Conservation (phyloP, 2,888 invertebrate species). For the Lamellibrachia columna region DNA sequence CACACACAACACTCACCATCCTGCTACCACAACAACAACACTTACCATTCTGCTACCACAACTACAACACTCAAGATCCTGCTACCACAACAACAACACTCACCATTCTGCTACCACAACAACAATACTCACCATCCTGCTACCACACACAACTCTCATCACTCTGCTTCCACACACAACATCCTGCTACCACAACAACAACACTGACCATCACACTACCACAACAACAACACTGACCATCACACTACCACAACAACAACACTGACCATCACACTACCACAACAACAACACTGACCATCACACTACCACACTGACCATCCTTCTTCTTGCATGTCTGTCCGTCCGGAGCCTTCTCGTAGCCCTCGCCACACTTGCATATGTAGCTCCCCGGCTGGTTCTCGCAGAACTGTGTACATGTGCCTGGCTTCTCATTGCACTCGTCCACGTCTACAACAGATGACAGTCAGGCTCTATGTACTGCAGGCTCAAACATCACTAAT, state of each 20-base stretch:
- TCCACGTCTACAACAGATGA: constrained; percentile 53
- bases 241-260: neutral
- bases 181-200: constrained; percentile 70
- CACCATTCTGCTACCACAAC: too few relatives aligned
- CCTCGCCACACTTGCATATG: constrained; percentile 96
- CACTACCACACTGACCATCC: constrained; percentile 70
- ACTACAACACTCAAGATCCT: constrained; percentile 33
- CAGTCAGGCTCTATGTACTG: neutral
- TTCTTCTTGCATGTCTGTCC: constrained; percentile 86
- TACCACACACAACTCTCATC: neutral
- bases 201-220: constrained; percentile 54
- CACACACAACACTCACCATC: neutral
- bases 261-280: constrained; percentile 70
- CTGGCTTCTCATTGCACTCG: constrained; percentile 76
- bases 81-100: too few relatives aligned
- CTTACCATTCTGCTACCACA: constrained; percentile 43
- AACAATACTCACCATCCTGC: too few relatives aligned
- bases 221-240: neutral
- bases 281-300: neutral
- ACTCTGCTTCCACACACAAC: neutral
- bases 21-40: constrained; percentile 71
- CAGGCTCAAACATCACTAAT: too few relatives aligned
- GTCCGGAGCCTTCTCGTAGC: constrained; percentile 82
- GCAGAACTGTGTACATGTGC: constrained; percentile 93
- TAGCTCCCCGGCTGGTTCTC: constrained; percentile 94